Base-by-base conservation (phyloP, 2,888 invertebrate species). In the Ormyrus thymus region DNA sequence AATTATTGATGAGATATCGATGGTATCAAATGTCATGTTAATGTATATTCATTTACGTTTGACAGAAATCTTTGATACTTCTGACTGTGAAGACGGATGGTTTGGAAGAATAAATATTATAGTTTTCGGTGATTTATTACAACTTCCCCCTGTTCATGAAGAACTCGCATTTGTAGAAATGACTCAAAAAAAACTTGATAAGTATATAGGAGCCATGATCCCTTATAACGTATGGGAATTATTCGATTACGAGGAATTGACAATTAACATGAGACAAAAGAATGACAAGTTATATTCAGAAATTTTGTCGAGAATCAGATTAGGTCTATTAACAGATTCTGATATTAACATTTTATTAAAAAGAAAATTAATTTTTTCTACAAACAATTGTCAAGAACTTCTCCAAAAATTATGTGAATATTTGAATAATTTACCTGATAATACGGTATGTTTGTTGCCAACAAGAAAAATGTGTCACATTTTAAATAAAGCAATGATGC, bases 91-190 rank as follows among this genome's bases (percentile, higher is more conserved):
- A 48, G 80, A 86, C 81, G 86, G 86, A 7, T 87, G 86, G 86
- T 88, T 87, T 79, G 86, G 86, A 43, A 82, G 81, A 73, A 85
- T 81, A 78, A 83, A 86, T 75, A 80, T 87, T 61, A 10, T 87
- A 45, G 66, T 87, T 7, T 83, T 88, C 65, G 86, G 87, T 29
- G 87, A 89, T 82, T 84, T 87, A 13, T 79, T 88, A 45, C 87
- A 88, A 80, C 82, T 87, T 9, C 86, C 86, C 8, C 86, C 86
- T 4, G 86, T 86, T 45, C 82, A 81, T 65, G 84, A 86, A 81
- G 73, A 83, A 51, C 85, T 86, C 7, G 80, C 84, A 11, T 87
- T 84, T 75, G 79, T 83, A 62, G 81, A 83, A 80, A 76, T 88
- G 59, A 76, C 82, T 6, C 76, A 79, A 61, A 46, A 82, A 51